Base-by-base conservation (phyloP, 2,113 vertebrate species). In the Pogona vitticeps region DNA sequence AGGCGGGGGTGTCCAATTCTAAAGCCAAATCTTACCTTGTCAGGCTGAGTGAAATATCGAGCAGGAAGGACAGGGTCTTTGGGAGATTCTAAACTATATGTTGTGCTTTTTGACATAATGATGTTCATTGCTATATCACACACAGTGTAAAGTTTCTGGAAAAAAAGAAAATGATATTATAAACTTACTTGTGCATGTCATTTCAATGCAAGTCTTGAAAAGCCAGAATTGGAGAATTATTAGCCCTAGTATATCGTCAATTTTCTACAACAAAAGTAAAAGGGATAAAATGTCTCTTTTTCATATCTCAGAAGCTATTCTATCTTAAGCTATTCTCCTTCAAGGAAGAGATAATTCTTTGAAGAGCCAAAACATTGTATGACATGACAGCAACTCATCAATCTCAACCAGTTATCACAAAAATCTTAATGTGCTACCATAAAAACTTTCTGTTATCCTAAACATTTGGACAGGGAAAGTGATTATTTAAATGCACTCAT, bases 81-180 rank as follows among this genome's bases (percentile, higher is more conserved):
- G 31, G 99, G 99, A 2, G 99, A 99, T 95, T 99, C 99, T 95
- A 99, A 96, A 94, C 99, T 99, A 94, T 99, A 99, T 1, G 99
- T 99, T 91, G 99, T 99, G 92, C 99, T 99, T 95, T 99, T 99
- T 82, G 98, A 99, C 96, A 99, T 99, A 90, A 99, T 97, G 78
- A 99, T 99, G 95, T 99, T 97, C 98, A 99, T 99, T 93, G 99
- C 99, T 67, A 99, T 98, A 67, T 99, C 99, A 95, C 99, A 99
- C 84, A 99, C 99, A 0, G 99, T 99, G 94, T 99, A 99, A 14
- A 99, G 93, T 96, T 99, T 99, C 98, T 99, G 95, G 86, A 83
- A 23, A 91, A 38, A 76, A 12, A 20, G 70, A 87, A n/a, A 76
- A 59, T 12, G 6, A 75, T 75, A 56, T 52, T 84, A 36, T 63